Evolutionary conservation across 92 coral and sea anemone genomes (phyloP).

Genomic region (Umimayanthus kanabou): DNA sequence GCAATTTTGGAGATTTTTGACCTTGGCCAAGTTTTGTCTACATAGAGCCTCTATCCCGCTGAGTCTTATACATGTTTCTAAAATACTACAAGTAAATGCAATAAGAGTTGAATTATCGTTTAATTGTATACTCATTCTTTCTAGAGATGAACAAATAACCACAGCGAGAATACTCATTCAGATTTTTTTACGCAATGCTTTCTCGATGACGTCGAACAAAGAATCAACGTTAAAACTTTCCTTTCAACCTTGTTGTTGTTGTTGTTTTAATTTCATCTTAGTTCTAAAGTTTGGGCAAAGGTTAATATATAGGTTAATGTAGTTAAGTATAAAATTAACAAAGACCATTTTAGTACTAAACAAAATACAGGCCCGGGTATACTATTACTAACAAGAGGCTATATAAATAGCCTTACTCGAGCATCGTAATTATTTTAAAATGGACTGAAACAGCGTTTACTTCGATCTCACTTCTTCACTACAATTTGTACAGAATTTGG

Average conservation of each 20-base stretch:
- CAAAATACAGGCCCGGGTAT: too few species aligned
- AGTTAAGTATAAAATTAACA: not conserved
- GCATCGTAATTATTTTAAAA: too few species aligned
- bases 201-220: not conserved
- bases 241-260: not conserved
- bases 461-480: too few species aligned
- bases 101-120: not conserved
- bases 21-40: slow-evolving; percentile 26
- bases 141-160: not conserved
- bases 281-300: not conserved
- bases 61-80: not conserved
- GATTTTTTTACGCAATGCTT: not conserved
- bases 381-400: too few species aligned
- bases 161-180: not conserved
- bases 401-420: too few species aligned
- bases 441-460: too few species aligned
- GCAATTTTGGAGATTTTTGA: not conserved
- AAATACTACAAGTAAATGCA: not conserved
- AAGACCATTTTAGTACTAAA: too few species aligned
- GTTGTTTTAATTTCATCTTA: not conserved
- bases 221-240: not conserved
- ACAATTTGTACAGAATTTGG: too few species aligned
- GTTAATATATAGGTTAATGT: not conserved
- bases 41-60: slow-evolving; percentile 10
- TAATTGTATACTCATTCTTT: not conserved